Percentiles rank a stretch among this genome's conserved stretches.
These are phyloP conservation scores for Alcedo atthis DNA, from an alignment of 2,797 vertebrate species.

Conservation along the genomic window DNA sequence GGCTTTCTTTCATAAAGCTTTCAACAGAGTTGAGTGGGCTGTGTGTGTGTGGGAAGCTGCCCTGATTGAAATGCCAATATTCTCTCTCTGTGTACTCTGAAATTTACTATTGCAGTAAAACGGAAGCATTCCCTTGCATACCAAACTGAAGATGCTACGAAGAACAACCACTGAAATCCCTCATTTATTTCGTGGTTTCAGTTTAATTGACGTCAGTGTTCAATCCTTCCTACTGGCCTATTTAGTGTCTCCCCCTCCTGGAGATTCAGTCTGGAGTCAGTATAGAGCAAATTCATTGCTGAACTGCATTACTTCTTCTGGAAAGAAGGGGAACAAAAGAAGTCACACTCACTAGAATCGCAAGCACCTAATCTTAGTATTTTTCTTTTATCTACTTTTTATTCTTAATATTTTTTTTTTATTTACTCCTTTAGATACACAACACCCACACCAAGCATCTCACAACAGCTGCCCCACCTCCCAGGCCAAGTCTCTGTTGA, in stretches of 20 bases:
- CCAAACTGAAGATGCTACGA: slow-evolving; percentile 7
- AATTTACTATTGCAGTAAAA: slow-evolving; percentile 74
- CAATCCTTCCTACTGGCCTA: slow-evolving; percentile 32
- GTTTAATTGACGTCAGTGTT: slow-evolving; percentile 59
- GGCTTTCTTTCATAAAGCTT: slow-evolving; percentile 72
- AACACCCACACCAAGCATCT: neutral
- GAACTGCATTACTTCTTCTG: neutral
- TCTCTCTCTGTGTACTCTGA: slow-evolving; percentile 31
- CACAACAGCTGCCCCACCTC: neutral
- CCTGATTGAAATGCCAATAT: slow-evolving; percentile 74
- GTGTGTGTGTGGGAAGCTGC: neutral
- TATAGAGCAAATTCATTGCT: neutral
- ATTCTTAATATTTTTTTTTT: too few relatives aligned
- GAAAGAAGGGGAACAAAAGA: neutral
- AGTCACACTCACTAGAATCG: neutral
- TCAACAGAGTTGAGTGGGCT: slow-evolving; percentile 28
- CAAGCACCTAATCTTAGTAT: neutral
- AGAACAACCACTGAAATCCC: neutral
- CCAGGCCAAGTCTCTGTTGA: neutral
- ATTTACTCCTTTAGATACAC: neutral
- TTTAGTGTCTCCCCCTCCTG: slow-evolving; percentile 54
- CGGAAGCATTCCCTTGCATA: slow-evolving; percentile 25
- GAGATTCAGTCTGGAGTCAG: slow-evolving; percentile 9
- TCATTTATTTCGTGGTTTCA: slow-evolving; percentile 53
- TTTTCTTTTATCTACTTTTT: neutral